Evolutionary conservation across 2,113 vertebrate species (phyloP).

Genomic region (Aspiorhynchus laticeps): DNA sequence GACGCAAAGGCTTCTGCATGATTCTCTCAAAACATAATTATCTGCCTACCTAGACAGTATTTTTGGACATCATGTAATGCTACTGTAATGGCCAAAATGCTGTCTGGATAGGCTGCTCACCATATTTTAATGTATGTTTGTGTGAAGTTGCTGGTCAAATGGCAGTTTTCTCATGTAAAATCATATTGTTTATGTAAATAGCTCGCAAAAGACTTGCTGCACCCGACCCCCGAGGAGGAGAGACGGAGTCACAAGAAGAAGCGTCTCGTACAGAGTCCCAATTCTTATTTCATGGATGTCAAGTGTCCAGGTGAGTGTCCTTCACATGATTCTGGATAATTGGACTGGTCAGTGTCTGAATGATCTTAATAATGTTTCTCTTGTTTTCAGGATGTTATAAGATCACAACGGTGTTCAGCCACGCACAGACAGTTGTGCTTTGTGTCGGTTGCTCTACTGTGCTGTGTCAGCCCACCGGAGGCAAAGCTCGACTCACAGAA

Average conservation of each 20-base stretch:
- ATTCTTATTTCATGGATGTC: conserved; percentile 93
- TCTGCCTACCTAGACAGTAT: not conserved
- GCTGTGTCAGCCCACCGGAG: conserved; percentile 82
- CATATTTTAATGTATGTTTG: not conserved
- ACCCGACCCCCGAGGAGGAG: conserved; percentile 90
- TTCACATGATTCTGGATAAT: not conserved
- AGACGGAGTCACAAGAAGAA: conserved; percentile 94
- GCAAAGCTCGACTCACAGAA: conserved; percentile 84
- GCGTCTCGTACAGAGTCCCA: conserved; percentile 90
- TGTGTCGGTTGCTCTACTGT: conserved; percentile 82
- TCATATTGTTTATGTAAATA: conserved; percentile 39
- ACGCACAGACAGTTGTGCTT: conserved; percentile 82
- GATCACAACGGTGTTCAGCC: conserved; percentile 84
- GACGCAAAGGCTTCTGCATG: not conserved
- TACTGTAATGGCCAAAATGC: not conserved
- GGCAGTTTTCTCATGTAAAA: not conserved
- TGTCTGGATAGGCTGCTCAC: not conserved
- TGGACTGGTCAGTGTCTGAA: not conserved
- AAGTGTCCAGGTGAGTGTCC: conserved; percentile 84
- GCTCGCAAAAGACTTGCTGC: conserved; percentile 91
- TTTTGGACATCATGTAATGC: not conserved
- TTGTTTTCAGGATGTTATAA: conserved; percentile 79
- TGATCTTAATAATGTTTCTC: not conserved
- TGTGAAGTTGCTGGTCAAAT: not conserved
- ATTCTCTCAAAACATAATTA: not conserved